Evolutionary conservation across 1,140 invertebrate genomes (phyloP), one percentile per base, ranked within the genome.

Genomic region (Wiebesia pumilae): DNA sequence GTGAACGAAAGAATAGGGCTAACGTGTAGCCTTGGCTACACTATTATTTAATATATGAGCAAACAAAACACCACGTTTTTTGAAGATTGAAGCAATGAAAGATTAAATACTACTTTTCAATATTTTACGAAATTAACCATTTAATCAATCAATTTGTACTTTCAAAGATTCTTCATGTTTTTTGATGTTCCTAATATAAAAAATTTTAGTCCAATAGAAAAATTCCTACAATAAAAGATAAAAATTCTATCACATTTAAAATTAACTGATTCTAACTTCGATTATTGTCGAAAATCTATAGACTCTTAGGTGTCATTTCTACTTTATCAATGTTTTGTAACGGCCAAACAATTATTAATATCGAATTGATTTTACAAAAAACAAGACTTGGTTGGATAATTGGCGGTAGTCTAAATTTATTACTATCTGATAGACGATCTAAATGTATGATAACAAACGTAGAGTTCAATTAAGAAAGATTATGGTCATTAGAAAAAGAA

Each of bases 241-340:
- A 30, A 86, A n/a, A 88, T 89, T 47, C 89, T 88, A 35, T 0
- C 16, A 1, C 88, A 89, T 54, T 54, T 88, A 24, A 14, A 65
- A 33, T 43, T 90, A 24, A 88, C 89, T 3, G 88, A 91, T 81
- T 87, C 88, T 9, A 21, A 84, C 19, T 90, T 90, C 80, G 69
- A 90, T 19, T 87, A 71, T 87, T 89, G 3, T 54, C 75, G 21
- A 58, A 85, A 69, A 69, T 90, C 6, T 80, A 90, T 75, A 54
- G 90, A 24, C 51, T 90, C 0, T 47, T 90, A 0, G 88, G 85
- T 12, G 82, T 88, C 12, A 88, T 88, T 1, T 35, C 88, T 3
- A 85, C 89, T 0, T 81, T 90, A 9, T 88, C 89, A 24, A n/a
- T 88, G 3, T 77, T 91, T 10, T 88, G 83, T 27, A 84, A 88